A percentile compares a stretch with the other conserved stretches of the same genome.
Conservation (phyloP, 2,113 vertebrate species). For the Aptenodytes patagonicus region DNA sequence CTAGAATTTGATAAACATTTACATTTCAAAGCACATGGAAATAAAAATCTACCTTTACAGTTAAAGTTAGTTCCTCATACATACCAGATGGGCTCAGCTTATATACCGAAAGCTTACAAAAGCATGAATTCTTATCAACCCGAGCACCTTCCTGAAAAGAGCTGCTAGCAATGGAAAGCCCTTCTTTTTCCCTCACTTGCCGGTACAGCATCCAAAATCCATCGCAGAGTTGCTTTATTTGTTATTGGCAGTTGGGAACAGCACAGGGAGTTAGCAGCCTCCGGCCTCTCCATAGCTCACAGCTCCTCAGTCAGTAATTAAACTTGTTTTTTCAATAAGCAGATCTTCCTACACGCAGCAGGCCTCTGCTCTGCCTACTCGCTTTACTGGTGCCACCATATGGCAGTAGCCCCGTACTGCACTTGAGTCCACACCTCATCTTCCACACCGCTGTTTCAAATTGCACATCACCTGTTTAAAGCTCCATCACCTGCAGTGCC, state of each 20-base stretch:
- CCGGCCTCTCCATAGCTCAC: not conserved
- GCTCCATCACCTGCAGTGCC: not conserved
- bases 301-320: not conserved
- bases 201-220: not conserved
- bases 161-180: not conserved
- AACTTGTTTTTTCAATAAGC: not conserved
- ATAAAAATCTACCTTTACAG: not conserved
- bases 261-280: not conserved
- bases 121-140: not conserved
- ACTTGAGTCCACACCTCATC: not conserved
- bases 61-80: not conserved
- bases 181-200: not conserved
- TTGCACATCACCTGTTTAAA: fast-evolving
- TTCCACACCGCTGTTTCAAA: not conserved
- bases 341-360: not conserved
- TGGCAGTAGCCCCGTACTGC: not conserved
- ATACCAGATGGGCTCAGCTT: not conserved
- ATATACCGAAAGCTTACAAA: not conserved
- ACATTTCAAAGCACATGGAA: not conserved
- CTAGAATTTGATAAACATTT: not conserved
- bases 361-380: not conserved
- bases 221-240: not conserved
- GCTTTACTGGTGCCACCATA: not conserved
- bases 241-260: not conserved
- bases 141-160: not conserved